Percentiles rank a stretch among this genome's conserved stretches.
Conservation (phyloP, 2,797 vertebrate genomes). For the Peromyscus aztecus region DNA sequence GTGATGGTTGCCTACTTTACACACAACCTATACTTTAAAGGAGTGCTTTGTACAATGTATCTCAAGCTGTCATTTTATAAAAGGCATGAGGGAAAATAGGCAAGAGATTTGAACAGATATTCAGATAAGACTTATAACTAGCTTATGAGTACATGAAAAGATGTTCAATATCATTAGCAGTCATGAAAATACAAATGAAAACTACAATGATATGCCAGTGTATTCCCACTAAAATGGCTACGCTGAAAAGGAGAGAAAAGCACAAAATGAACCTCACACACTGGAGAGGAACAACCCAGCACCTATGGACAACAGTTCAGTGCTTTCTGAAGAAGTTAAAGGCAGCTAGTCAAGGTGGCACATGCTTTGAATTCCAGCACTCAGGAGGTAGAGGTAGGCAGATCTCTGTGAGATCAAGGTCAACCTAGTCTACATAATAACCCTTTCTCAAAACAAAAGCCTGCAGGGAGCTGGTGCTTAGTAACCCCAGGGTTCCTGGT, state of each 20-base stretch:
- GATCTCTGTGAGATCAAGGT: not conserved
- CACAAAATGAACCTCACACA: not conserved
- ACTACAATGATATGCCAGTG: not conserved
- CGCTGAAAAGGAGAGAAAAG: not conserved
- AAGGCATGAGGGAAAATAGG: not conserved
- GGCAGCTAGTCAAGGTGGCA: not conserved
- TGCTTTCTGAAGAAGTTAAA: constrained; percentile 33
- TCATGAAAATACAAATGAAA: constrained; percentile 1
- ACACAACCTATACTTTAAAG: too few relatives aligned
- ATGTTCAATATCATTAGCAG: constrained; percentile 5
- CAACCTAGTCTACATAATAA: not conserved
- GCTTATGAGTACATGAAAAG: not conserved
- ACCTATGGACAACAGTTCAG: not conserved
- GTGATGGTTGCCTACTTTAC: not conserved
- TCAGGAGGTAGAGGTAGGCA: not conserved
- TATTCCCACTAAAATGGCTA: not conserved
- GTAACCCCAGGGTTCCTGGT: not conserved
- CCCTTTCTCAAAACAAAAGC: not conserved
- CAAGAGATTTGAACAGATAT: constrained; percentile 1
- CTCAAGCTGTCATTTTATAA: not conserved
- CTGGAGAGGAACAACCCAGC: not conserved
- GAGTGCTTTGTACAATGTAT: not conserved
- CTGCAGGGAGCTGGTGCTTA: not conserved
- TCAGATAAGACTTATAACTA: not conserved
- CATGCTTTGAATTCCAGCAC: not conserved